Evolutionary conservation across 1,140 invertebrate genomes (phyloP), one percentile per base, ranked within the genome.

Genomic region (Bombus vancouverensis): DNA sequence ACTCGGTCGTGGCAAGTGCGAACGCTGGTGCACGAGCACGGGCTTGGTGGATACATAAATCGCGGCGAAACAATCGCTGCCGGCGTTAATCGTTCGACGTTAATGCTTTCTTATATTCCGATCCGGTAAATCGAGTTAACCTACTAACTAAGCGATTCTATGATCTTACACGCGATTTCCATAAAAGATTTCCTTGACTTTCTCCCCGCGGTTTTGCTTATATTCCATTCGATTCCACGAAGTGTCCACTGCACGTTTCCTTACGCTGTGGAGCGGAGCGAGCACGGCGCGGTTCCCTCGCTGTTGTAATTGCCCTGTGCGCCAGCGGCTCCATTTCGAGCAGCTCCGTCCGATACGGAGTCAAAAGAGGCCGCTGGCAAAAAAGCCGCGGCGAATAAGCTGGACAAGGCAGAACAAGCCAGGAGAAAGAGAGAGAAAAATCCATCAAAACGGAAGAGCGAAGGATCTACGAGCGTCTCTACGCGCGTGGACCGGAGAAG

Each of bases 1-100:
- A 91, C 82, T 87, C 81, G 57, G 70, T 72, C 59, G 79, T 66
- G 74, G 75, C 73, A 81, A 89, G 83, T 81, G 90, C 71, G 84
- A 85, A 85, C 70, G 77, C 34, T 12, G 34, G 39, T 83, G 62
- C 74, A 57, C 47, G 12, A 18, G 25, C 13, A 8, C 39, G 3
- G 9, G 34, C 28, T 25, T 15, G 13, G 59, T 28, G 10, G 13
- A 25, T 34, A 42, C 47, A 42, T 72, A 57, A 72, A 79, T 79
- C 44, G 42, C 32, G 22, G 32, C 62, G 42, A 59, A 59, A 77
- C 74, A 39, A 77, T 39, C 75, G 57, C 47, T 59, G 28, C 53
- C n/a, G 47, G 73, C 18, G 25, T 76, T 59, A 59, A 28, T 57
- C 44, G 44, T 32, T 76, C 53, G 34, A 76, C 74, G 22, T 18